Evolutionary conservation across 2,888 invertebrate species (phyloP).

Genomic region (Eledone cirrhosa): DNA sequence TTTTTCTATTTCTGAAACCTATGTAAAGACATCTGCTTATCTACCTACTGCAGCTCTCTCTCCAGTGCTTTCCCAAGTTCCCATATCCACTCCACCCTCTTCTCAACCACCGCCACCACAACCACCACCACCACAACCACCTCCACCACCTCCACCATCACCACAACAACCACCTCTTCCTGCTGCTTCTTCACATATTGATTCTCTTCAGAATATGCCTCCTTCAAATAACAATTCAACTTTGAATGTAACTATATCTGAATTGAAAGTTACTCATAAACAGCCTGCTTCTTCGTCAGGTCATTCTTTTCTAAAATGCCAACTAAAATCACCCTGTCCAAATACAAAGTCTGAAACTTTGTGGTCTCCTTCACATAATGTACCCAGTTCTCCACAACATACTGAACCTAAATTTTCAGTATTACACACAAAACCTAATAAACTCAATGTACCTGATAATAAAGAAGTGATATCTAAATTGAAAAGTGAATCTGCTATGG

Average conservation of each 20-base stretch:
- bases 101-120: constrained; percentile 28
- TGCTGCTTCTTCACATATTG: constrained; percentile 35
- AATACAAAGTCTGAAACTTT: not conserved
- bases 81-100: constrained; percentile 17
- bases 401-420: constrained; percentile 38
- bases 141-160: constrained; percentile 29
- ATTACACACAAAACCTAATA: constrained; percentile 46
- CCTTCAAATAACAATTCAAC: constrained; percentile 5
- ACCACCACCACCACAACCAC: constrained; percentile 29
- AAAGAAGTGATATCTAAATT: constrained; percentile 55
- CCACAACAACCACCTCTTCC: constrained; percentile 33
- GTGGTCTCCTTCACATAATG: constrained; percentile 23
- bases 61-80: constrained; percentile 34
- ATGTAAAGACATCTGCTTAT: not conserved
- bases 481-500: constrained; percentile 54
- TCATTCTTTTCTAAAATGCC: constrained; percentile 5
- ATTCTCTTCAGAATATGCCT: constrained; percentile 30
- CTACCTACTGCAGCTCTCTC: constrained; percentile 29
- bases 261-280: constrained; percentile 18
- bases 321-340: constrained; percentile 17
- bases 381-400: constrained; percentile 32
- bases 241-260: constrained; percentile 12
- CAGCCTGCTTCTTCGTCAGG: not conserved
- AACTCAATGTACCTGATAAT: constrained; percentile 51
- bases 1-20: constrained; percentile 7